phyloP scores from a whole-genome alignment of 2,797 vertebrate genomes.

The Mormyrus hasselquistii region DNA sequence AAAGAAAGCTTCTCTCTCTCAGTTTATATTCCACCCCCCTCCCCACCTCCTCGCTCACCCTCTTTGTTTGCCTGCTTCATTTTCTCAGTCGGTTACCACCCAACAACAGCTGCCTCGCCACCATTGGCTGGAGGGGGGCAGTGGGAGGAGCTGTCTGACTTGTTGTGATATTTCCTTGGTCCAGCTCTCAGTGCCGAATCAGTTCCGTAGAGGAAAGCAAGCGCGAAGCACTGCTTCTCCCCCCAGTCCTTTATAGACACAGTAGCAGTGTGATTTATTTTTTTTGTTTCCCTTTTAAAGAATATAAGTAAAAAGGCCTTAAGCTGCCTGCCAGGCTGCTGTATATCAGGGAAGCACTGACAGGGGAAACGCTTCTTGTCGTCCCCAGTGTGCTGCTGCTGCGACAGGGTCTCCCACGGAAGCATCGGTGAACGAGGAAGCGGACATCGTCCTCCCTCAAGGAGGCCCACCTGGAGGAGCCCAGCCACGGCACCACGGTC shows the following conservation, averaged over 20 bases:
- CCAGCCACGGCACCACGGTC: slow-evolving; percentile 36
- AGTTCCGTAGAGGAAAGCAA: slow-evolving; percentile 8
- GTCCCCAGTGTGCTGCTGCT: slow-evolving; percentile 24
- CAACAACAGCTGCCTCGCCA: slow-evolving; percentile 18
- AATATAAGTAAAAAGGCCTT: neutral
- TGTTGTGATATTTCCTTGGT: slow-evolving; percentile 21
- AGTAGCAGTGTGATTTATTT: neutral
- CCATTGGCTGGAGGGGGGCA: slow-evolving; percentile 9
- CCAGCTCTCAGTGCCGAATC: slow-evolving; percentile 5
- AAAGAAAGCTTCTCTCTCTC: neutral
- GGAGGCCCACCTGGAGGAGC: neutral
- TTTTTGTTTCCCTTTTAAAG: neutral
- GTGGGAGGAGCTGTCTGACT: slow-evolving; percentile 9
- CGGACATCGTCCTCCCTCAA: neutral
- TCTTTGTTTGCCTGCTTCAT: slow-evolving; percentile 28
- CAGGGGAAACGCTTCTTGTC: slow-evolving; percentile 21
- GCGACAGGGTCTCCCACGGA: neutral
- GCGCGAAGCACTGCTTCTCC: neutral
- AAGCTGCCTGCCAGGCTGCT: neutral
- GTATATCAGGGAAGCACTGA: slow-evolving; percentile 40
- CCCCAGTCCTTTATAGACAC: neutral
- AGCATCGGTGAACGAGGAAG: neutral
- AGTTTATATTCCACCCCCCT: neutral
- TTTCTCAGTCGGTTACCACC: slow-evolving; percentile 35
- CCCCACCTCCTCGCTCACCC: slow-evolving; percentile 13